Evolutionary conservation across 2,888 invertebrate species (phyloP).

Genomic region (Muschampia plurimacula): DNA sequence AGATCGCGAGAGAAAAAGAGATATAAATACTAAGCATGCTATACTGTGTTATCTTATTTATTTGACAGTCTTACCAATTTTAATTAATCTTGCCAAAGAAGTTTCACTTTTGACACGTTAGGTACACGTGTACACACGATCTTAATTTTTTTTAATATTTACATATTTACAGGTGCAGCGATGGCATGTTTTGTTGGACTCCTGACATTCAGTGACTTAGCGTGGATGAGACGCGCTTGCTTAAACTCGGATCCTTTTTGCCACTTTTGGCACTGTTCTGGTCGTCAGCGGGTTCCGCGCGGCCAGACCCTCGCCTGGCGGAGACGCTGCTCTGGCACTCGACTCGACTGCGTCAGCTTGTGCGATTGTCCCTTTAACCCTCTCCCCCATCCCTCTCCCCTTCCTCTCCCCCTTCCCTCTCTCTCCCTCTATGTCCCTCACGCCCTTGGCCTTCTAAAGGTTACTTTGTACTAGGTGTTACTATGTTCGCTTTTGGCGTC

Average conservation of each 20-base stretch:
- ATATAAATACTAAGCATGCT: no score
- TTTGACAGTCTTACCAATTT: no score
- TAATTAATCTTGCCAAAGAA: no score
- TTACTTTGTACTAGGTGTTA: slow-evolving; percentile 16
- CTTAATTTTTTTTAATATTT: no score
- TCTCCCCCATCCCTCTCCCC: background rate
- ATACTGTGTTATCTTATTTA: no score
- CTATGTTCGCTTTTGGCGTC: slow-evolving; percentile 31
- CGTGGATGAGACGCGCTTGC: slow-evolving; percentile 57
- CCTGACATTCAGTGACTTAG: slow-evolving; percentile 85
- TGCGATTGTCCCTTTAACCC: slow-evolving; percentile 2
- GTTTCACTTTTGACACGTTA: no score
- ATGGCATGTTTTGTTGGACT: slow-evolving; percentile 96
- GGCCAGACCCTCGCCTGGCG: slow-evolving; percentile 23
- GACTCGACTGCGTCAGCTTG: slow-evolving; percentile 45
- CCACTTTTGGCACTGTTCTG: slow-evolving; percentile 9
- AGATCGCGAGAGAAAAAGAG: no score
- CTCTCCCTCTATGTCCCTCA: no score
- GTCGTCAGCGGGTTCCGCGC: no score
- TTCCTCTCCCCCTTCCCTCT: no score
- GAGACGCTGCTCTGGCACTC: slow-evolving; percentile 29
- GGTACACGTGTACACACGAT: no score
- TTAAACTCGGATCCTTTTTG: slow-evolving; percentile 51
- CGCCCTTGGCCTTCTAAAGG: slow-evolving; percentile 13
- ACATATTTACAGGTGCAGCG: slow-evolving; percentile 89